phyloP scores from a whole-genome alignment of 2,113 vertebrate genomes.

The Labrus mixtus region DNA sequence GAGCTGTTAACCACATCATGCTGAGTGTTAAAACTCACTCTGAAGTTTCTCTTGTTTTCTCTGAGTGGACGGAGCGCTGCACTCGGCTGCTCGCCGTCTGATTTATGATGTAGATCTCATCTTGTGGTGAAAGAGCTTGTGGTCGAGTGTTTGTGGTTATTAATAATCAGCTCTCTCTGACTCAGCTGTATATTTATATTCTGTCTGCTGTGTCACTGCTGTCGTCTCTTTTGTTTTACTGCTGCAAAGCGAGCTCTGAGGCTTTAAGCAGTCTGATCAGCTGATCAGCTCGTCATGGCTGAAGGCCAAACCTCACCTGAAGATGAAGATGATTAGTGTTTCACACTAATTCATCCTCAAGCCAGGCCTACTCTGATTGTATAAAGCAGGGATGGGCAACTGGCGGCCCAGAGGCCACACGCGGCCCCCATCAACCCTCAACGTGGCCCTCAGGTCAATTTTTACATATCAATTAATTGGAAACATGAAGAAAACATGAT shows the following conservation, averaged over 20 bases:
- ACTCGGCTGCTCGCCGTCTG: constrained; percentile 24
- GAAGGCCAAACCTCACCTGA: not conserved
- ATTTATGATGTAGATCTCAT: constrained; percentile 49
- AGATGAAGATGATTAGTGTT: not conserved
- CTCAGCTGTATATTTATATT: constrained; percentile 2
- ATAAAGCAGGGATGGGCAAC: no score
- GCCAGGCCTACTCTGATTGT: no score
- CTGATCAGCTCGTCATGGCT: not conserved
- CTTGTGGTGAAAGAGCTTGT: constrained; percentile 22
- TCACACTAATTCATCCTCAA: no score
- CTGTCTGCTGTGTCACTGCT: constrained; percentile 4
- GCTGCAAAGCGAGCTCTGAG: no score
- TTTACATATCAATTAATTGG: no score
- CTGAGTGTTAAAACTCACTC: constrained; percentile 31
- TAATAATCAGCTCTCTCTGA: constrained; percentile 14
- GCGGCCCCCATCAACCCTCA: no score
- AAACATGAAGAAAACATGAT: no score
- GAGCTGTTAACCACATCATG: constrained; percentile 42
- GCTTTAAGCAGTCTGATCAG: no score
- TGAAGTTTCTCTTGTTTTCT: constrained; percentile 53
- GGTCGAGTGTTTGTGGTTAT: constrained; percentile 39
- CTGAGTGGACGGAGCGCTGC: constrained; percentile 31
- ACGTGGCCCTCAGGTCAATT: no score
- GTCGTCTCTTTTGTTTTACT: no score
- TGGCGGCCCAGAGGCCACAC: no score